Base-by-base conservation (phyloP, 2,888 invertebrate species). In the Drosophila limbata region DNA sequence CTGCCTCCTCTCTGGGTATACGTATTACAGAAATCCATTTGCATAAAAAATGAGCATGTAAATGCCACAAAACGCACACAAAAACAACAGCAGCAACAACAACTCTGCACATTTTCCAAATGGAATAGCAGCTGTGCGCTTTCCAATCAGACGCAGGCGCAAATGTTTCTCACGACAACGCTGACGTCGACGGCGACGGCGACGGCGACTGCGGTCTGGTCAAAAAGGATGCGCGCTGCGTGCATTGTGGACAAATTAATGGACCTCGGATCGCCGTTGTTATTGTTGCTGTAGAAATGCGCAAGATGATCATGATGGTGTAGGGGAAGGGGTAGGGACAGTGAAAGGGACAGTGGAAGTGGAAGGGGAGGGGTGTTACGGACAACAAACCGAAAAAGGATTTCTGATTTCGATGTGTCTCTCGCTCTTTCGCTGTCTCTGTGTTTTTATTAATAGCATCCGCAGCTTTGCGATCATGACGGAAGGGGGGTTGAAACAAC, bases 1-100 rank as follows among this genome's bases (percentile, higher is more conserved):
- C 33, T 3, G 10, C 25, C 37, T 4, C n/a, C 28, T 50, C 48
- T 21, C 6, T 11, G 15, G n/a, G 51, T 13, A 17, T 8, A 4
- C 5, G 28, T 17, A 44, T 55, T 59, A 69, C 51, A 64, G 52
- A 60, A 61, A 64, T 57, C 59, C 84, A 84, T 84, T 84, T 84
- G 83, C 86, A 84, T 84, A 84, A 81, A 73, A 84, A 77, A 84
- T 84, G 79, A 86, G 84, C 86, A 84, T 84, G 86, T 81, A 84
- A 85, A 85, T 35, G 62, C 37, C 42, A 48, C 62, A 56, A 47
- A 44, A 57, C 47, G 33, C 40, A 47, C 39, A 47, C 39, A 53
- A 50, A 35, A 28, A 44, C 35, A 39, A 42, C 15, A 40, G 28
- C 39, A 37, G 15, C 8, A 15, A 21, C 6, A 21, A 44, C 44